Conservation (phyloP, 2,888 invertebrate species). For the Lasioglossum malachurum region DNA sequence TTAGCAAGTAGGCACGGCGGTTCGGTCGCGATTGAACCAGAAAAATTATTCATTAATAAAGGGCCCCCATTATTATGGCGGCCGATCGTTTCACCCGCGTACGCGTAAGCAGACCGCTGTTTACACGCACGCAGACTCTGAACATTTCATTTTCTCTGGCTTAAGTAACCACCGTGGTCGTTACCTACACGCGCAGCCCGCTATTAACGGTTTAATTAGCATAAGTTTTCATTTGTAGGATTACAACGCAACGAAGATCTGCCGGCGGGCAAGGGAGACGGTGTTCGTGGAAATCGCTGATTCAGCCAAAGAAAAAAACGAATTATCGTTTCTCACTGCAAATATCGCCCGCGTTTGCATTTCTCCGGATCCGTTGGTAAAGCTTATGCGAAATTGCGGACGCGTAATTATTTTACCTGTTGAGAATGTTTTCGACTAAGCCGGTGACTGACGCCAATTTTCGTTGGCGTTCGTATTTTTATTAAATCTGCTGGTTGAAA, state of each 20-base stretch:
- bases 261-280: constrained; percentile 17
- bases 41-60: constrained; percentile 54
- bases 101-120: constrained; percentile 49
- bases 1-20: background rate
- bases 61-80: constrained; percentile 35
- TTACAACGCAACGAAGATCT: constrained; percentile 71
- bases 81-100: constrained; percentile 29
- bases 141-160: constrained; percentile 83
- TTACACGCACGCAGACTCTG: constrained; percentile 73
- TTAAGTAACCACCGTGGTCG: constrained; percentile 81
- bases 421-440: background rate
- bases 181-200: constrained; percentile 80
- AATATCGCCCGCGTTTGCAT: constrained; percentile 78
- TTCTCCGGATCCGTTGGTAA: constrained; percentile 72
- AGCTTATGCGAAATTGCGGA: constrained; percentile 39
- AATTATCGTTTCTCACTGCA: constrained; percentile 73
- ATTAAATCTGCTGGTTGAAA: background rate
- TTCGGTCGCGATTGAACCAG: constrained; percentile 4
- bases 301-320: constrained; percentile 28
- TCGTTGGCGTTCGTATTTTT: background rate
- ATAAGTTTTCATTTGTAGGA: constrained; percentile 84
- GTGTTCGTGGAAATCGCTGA: constrained; percentile 24
- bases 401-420: background rate
- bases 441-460: background rate
- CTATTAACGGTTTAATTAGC: constrained; percentile 84